Base-by-base conservation (phyloP, 2,888 invertebrate species). In the Carpatolechia fugitivella region DNA sequence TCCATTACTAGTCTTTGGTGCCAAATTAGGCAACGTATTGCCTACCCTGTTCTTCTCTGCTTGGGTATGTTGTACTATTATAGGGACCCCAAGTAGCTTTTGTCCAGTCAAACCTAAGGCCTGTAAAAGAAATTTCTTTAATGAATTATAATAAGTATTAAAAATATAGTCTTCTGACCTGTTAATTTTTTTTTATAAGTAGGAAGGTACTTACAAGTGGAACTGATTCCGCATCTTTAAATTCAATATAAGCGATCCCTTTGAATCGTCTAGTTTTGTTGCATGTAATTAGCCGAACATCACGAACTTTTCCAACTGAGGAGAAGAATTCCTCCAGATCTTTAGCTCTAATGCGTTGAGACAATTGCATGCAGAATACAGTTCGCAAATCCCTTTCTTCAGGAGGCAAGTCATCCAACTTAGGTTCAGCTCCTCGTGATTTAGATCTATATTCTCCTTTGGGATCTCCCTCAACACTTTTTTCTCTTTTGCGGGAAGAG, bases 231-330 rank as follows among this genome's bases (percentile, higher is more conserved):
- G 98, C 96, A 90, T 99, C 99, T 83, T 96, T 96, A 80, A 99
- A 99, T 88, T 99, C 99, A 58, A 99, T 98, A 78, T 99, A 99
- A n/a, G 99, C 97, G 70, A 99, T 99, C 46, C 99, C 99, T 88
- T 99, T 99, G 74, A 99, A 99, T 64, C 99, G 91, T 74, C 99
- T 94, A 0, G 99, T 99, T 86, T 99, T 99, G 85, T 99, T 99
- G 86, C 99, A 99, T 55, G 98, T 98, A 56, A 99, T 99, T 68
- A 99, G 94, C 72, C 99, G 93, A 16, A 99, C 99, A 91, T 99
- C 99, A 68, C 98, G 93, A 56, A 98, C 98, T 93, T 98, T 98
- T 44, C 99, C 99, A 57, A 99, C 99, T 59, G 98, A 96, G 29
- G 98, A 98, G 85, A 99, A 99, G 85, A 99, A 99, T 84, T 99